Evolutionary conservation across 2,797 vertebrate species (phyloP).

Genomic region (Chelidonichthys spinosus): DNA sequence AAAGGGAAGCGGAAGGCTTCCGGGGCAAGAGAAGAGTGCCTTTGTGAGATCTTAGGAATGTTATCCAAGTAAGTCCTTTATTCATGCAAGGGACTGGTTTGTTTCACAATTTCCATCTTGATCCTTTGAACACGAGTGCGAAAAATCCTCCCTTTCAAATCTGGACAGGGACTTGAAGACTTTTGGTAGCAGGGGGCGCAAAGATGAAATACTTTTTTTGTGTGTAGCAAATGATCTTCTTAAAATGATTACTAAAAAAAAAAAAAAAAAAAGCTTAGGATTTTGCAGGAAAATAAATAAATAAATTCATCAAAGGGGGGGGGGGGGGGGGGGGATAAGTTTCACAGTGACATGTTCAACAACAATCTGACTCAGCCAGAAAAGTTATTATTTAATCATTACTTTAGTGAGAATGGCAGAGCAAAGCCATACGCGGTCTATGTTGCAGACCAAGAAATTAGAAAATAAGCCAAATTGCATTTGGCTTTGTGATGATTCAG

Average conservation of each 20-base stretch:
- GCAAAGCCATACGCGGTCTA: conserved; percentile 45
- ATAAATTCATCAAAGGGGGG: conserved; percentile 2
- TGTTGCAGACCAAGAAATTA: conserved; percentile 64
- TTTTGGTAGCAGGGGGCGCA: conserved; percentile 44
- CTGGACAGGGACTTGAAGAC: conserved; percentile 55
- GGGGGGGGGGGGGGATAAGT: conserved; percentile 11
- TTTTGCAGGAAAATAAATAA: conserved; percentile 38
- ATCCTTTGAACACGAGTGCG: conserved; percentile 64
- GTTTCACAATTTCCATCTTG: conserved; percentile 65
- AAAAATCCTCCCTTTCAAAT: conserved; percentile 72
- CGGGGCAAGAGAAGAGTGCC: conserved; percentile 57
- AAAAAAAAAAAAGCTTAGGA: conserved; percentile 27
- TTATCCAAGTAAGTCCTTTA: conserved; percentile 66
- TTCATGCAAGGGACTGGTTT: conserved; percentile 50
- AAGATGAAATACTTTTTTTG: conserved; percentile 50
- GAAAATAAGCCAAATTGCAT: conserved; percentile 66
- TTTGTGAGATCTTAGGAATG: conserved; percentile 60
- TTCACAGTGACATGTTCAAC: conserved; percentile 55
- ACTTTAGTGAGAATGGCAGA: conserved; percentile 46
- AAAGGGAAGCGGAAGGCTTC: conserved; percentile 61
- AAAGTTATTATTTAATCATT: conserved; percentile 59
- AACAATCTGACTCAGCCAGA: conserved; percentile 49
- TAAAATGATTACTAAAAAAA: conserved; percentile 65
- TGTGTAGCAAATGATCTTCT: conserved; percentile 59
- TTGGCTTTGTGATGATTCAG: conserved; percentile 64